Conservation (phyloP, 2,888 invertebrate genomes). For the Neuroscelio doddi region DNA sequence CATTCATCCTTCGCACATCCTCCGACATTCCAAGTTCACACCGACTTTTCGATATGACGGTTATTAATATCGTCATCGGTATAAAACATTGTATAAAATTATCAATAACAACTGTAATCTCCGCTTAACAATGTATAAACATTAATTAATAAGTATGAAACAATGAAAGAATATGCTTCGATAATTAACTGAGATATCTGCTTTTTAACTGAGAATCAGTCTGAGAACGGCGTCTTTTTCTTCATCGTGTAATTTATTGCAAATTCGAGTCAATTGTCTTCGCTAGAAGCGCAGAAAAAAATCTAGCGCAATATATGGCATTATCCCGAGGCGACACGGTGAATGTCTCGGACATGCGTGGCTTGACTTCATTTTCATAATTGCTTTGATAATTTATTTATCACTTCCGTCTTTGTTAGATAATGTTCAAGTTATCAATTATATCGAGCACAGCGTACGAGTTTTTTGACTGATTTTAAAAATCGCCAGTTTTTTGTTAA, state of each 20-base stretch:
- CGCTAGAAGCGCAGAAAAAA: slow-evolving; percentile 20
- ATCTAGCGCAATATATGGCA: slow-evolving; percentile 9
- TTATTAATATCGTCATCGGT: too few species aligned
- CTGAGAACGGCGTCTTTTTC: slow-evolving; percentile 24
- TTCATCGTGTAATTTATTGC: slow-evolving; percentile 27
- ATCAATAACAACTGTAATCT: slow-evolving; percentile 15
- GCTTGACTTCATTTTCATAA: slow-evolving; percentile 16
- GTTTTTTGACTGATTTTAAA: too few species aligned
- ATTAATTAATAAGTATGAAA: slow-evolving; percentile 39
- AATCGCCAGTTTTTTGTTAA: too few species aligned
- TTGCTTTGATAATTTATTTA: slow-evolving; percentile 9
- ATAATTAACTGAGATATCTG: slow-evolving; percentile 19
- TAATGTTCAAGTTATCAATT: slow-evolving; percentile 5
- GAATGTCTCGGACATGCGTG: slow-evolving; percentile 13
- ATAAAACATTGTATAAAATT: slow-evolving; percentile 13
- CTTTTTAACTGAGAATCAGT: slow-evolving; percentile 23
- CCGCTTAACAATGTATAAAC: slow-evolving; percentile 25
- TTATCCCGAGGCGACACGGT: slow-evolving; percentile 5
- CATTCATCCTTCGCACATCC: slow-evolving; percentile 6
- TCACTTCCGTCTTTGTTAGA: slow-evolving; percentile 22
- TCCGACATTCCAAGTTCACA: slow-evolving; percentile 5
- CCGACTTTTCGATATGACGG: too few species aligned
- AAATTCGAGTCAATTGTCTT: slow-evolving; percentile 38
- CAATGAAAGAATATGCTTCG: slow-evolving; percentile 11
- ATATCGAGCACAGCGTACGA: too few species aligned